Conservation (phyloP, 2,888 invertebrate species). For the Cheiracanthium punctorium region DNA sequence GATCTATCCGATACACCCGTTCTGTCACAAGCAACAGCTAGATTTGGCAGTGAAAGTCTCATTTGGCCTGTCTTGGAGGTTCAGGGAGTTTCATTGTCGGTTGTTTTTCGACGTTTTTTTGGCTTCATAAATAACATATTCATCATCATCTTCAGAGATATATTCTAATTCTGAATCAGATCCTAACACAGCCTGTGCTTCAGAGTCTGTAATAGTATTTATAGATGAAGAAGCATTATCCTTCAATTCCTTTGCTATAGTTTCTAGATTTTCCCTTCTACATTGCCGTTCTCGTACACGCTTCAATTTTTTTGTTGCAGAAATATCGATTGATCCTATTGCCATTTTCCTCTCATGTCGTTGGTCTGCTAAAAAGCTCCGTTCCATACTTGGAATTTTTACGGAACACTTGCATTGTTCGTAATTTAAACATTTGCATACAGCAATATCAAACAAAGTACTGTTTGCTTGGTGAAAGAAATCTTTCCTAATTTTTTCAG, state of each 20-base stretch:
- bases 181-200: not conserved
- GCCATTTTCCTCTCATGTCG: slow-evolving; percentile 2
- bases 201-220: not conserved
- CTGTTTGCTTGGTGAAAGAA: slow-evolving; percentile 15
- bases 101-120: not conserved
- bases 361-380: not conserved
- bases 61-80: slow-evolving; percentile 24
- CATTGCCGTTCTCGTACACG: not conserved
- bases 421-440: slow-evolving; percentile 1
- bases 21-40: slow-evolving; percentile 2
- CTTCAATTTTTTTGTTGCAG: not conserved
- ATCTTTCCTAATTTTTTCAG: slow-evolving; percentile 13
- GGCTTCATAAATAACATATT: not conserved
- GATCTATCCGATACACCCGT: slow-evolving; percentile 2
- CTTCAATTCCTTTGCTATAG: not conserved
- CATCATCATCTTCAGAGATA: not conserved
- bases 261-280: slow-evolving; percentile 1
- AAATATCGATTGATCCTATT: not conserved
- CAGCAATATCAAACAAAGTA: slow-evolving; percentile 22
- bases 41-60: slow-evolving; percentile 11
- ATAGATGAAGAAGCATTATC: not conserved
- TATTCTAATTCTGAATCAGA: not conserved
- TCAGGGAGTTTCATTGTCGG: not conserved
- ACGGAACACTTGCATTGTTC: not conserved
- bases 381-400: not conserved